Evolutionary conservation across 2,888 invertebrate genomes (phyloP).

Genomic region (Drepanosiphum platanoidis): DNA sequence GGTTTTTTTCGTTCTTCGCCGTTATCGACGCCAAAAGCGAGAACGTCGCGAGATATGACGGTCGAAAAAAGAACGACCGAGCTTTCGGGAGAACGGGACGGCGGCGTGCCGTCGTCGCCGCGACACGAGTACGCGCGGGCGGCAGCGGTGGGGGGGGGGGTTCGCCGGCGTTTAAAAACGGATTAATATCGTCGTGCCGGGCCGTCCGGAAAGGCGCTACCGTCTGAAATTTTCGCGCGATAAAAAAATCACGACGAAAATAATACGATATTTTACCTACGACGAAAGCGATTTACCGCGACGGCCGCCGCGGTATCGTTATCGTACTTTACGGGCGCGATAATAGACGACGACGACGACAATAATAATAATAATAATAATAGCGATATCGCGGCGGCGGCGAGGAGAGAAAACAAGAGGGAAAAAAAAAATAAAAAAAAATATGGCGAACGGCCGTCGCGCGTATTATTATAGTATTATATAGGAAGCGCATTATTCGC

Average conservation of each 20-base stretch:
- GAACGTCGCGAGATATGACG: background rate
- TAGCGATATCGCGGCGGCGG: background rate
- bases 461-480: constrained; percentile 19
- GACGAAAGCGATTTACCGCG: background rate
- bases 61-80: background rate
- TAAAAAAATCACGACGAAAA: no score
- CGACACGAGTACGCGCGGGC: no score
- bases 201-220: background rate
- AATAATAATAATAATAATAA: background rate
- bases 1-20: background rate
- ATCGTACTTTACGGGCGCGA: background rate
- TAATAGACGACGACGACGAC: background rate
- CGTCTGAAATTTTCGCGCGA: background rate
- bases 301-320: background rate
- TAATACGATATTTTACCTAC: no score
- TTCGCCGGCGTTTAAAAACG: background rate
- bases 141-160: background rate
- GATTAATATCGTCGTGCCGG: background rate
- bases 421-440: constrained; percentile 13
- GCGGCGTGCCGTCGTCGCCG: background rate
- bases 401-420: background rate
- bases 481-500: constrained; percentile 61
- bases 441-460: constrained; percentile 45
- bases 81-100: background rate
- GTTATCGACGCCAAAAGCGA: background rate